Conservation (phyloP, 2,113 vertebrate genomes). For the Casuarius casuarius region DNA sequence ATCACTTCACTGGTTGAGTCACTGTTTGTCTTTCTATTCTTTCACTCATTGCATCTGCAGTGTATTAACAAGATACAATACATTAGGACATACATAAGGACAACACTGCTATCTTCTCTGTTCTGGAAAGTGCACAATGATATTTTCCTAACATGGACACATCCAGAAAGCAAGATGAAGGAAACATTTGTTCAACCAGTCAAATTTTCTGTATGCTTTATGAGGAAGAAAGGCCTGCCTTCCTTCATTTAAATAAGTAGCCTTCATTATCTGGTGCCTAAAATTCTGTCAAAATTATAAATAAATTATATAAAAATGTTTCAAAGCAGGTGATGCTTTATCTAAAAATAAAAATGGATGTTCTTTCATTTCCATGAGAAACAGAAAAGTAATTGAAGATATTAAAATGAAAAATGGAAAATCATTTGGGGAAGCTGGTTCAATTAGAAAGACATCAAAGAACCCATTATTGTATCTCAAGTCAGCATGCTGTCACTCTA, state of each 20-base stretch:
- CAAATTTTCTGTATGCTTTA: not conserved
- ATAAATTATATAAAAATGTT: not conserved
- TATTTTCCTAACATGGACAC: not conserved
- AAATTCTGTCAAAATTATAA: not conserved
- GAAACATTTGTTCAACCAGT: not conserved
- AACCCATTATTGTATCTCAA: conserved; percentile 5
- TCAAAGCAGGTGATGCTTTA: not conserved
- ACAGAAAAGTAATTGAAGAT: not conserved
- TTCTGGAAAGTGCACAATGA: not conserved
- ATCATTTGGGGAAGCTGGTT: not conserved
- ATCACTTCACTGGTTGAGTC: no score
- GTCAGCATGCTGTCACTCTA: conserved; percentile 17
- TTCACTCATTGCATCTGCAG: no score
- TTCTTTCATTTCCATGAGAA: not conserved
- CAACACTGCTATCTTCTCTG: not conserved
- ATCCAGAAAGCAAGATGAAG: not conserved
- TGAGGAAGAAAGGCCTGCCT: not conserved
- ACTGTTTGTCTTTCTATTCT: no score
- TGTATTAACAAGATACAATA: not conserved
- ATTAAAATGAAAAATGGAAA: not conserved
- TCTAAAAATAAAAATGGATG: not conserved
- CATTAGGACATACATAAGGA: not conserved
- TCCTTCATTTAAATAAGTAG: not conserved
- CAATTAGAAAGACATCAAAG: conserved; percentile 17
- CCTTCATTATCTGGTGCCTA: not conserved